Percentiles rank a stretch among this genome's conserved stretches.
These are phyloP conservation scores for Atethmia centrago DNA, from an alignment of 2,888 invertebrate species.

Conservation along the genomic window DNA sequence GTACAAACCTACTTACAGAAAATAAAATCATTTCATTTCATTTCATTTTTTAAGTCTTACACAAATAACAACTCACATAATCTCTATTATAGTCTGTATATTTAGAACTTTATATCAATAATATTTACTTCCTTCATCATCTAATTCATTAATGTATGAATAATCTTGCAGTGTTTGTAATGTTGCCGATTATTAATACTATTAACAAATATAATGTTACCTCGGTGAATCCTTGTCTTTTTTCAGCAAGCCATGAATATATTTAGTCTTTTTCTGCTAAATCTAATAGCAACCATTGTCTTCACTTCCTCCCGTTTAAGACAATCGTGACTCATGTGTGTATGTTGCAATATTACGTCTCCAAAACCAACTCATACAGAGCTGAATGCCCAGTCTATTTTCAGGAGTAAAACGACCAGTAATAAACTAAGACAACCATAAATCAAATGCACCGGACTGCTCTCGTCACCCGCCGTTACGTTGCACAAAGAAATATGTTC, in stretches of 20 bases:
- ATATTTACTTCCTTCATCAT: not conserved
- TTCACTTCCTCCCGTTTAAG: not conserved
- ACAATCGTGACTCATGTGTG: not conserved
- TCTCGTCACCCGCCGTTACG: conserved; percentile 34
- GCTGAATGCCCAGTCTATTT: conserved; percentile 39
- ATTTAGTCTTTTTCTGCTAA: not conserved
- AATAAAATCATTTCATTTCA: too few species aligned
- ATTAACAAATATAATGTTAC: not conserved
- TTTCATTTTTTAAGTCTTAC: too few species aligned
- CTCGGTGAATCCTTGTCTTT: not conserved
- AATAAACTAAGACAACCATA: conserved; percentile 52
- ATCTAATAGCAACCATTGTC: not conserved
- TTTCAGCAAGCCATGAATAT: not conserved
- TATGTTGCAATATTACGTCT: conserved; percentile 7
- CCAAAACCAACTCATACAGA: conserved; percentile 5
- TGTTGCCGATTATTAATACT: not conserved
- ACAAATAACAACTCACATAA: not conserved
- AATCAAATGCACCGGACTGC: conserved; percentile 50
- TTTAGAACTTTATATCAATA: not conserved
- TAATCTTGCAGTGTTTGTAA: not conserved
- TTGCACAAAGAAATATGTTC: conserved; percentile 20
- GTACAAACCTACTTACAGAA: too few species aligned
- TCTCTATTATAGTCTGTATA: not conserved
- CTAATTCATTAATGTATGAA: not conserved
- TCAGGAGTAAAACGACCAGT: conserved; percentile 11